A percentile compares a stretch with the other conserved stretches of the same genome.
Conservation (phyloP, 2,888 invertebrate genomes). For the Dicyrtomina minuta region DNA sequence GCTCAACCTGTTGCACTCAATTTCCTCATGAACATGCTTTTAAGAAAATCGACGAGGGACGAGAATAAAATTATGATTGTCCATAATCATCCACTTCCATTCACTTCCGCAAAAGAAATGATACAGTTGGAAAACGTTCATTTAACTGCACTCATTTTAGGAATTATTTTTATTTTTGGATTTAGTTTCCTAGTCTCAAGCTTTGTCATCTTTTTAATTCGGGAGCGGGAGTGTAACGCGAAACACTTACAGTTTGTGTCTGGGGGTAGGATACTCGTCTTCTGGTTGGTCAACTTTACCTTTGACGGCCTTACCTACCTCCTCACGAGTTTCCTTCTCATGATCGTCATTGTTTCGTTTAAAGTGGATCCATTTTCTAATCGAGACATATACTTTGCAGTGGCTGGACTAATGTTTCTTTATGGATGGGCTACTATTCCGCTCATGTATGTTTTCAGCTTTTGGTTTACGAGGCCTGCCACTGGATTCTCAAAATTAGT, state of each 20-base stretch:
- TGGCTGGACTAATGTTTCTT: conserved; percentile 59
- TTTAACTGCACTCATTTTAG: conserved; percentile 44
- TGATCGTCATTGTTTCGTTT: conserved; percentile 61
- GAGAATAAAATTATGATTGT: conserved; percentile 57
- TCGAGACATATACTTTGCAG: no score
- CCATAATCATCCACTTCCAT: conserved; percentile 70
- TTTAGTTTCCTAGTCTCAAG: conserved; percentile 59
- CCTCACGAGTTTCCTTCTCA: conserved; percentile 59
- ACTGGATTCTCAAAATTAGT: conserved; percentile 73
- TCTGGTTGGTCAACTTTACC: conserved; percentile 71
- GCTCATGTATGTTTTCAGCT: conserved; percentile 65
- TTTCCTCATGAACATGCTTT: no score
- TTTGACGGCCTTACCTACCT: conserved; percentile 69
- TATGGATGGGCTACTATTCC: conserved; percentile 75
- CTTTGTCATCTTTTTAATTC: conserved; percentile 60
- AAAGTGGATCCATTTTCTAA: no score
- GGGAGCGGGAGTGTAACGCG: conserved; percentile 70
- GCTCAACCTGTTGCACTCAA: no score
- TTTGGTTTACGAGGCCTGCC: conserved; percentile 70
- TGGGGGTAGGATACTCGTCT: conserved; percentile 66
- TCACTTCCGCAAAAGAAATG: conserved; percentile 62
- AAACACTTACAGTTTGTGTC: conserved; percentile 73
- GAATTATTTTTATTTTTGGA: conserved; percentile 69
- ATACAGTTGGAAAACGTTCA: conserved; percentile 31
- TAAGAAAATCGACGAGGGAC: no score